Evolutionary conservation across 1,140 invertebrate genomes (phyloP), one percentile per base, ranked within the genome.

Genomic region (Heliconius himera): DNA sequence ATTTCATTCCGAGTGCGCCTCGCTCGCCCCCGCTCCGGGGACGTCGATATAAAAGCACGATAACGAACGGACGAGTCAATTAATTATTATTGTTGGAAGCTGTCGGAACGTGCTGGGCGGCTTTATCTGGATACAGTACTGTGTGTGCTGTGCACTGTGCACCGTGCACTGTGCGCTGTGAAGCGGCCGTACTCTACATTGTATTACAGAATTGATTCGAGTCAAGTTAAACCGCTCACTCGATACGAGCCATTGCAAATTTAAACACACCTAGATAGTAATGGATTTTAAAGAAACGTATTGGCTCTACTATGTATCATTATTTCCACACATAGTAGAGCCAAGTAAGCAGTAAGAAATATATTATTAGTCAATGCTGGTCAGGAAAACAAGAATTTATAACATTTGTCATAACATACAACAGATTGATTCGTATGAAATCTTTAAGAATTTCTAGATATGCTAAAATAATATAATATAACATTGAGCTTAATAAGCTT

Each of bases 31-130:
- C n/a, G 90, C 89, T 93, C 90, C n/a, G 91, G 91, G 91, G 90
- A 93, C 93, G 92, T 94, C 92, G 93, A 93, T 94, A 93, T 94
- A 94, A 93, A 93, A 93, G 92, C 91, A 93, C 90, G 92, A 94
- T 94, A 94, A 94, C 93, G 92, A 94, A 94, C 91, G 91, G 93
- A 94, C 91, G 91, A 94, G 92, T 93, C 93, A 93, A 94, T 94
- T 94, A 94, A 94, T 93, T 93, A 93, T 94, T 94, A 93, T 93
- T 93, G 92, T 93, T 94, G 91, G 90, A 91, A 93, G 90, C 92
- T 94, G 90, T 93, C 89, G 91, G 89, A 87, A 91, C 90, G 86
- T 90, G 88, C 91, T 87, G 88, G 83, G 83, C 87, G 82, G 85
- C 84, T 90, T 85, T 90, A 92, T 89, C 89, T 90, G 88, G 86